Base-by-base conservation (phyloP, 1,140 invertebrate species). In the Tribolium castaneum region DNA sequence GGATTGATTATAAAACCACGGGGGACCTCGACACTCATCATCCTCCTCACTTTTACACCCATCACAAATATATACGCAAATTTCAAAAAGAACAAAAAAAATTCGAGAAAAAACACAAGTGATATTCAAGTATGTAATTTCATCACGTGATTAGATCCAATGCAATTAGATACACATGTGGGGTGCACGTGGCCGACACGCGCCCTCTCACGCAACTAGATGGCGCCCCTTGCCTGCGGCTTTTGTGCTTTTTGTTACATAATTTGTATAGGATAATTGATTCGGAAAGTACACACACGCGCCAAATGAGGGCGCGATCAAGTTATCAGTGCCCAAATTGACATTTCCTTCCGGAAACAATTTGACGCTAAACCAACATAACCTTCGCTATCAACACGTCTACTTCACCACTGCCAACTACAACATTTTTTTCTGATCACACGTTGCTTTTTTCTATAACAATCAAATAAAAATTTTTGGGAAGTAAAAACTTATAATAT, bases 1-100 rank as follows among this genome's bases (percentile, higher is more conserved):
- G 83, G 84, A 84, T 85, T 85, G 85, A 86, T 86, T 85, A 84
- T 80, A 81, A 83, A 83, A 84, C 81, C 84, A 80, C 81, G 54
- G 76, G 84, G 82, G 83, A 83, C 51, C 75, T 75, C 59, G 77
- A 70, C 54, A 81, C 81, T 80, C 75, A 81, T 82, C 81, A 80
- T 79, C 80, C 59, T 59, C 73, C 59, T 59, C 73, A 35, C 45
- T 49, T 62, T 25, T 19, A 62, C 56, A 30, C 25, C 25, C 6
- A 30, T 30, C 25, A 30, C 25, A 30, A 30, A 30, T 30, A 30
- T 30, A 19, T 19, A 19, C 16, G 2, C 22, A 30, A 30, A 30
- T 30, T 5, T 30, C 25, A 30, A 4, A 30, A 30, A 30, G 6
- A 30, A 30, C 1, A 30, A 30, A 30, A 30, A 30, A 45, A 10